Percentiles rank a stretch among this genome's conserved stretches.
Evolutionary conservation across 2,113 vertebrate genomes (phyloP).

Genomic region (Paramisgurnus dabryanus): DNA sequence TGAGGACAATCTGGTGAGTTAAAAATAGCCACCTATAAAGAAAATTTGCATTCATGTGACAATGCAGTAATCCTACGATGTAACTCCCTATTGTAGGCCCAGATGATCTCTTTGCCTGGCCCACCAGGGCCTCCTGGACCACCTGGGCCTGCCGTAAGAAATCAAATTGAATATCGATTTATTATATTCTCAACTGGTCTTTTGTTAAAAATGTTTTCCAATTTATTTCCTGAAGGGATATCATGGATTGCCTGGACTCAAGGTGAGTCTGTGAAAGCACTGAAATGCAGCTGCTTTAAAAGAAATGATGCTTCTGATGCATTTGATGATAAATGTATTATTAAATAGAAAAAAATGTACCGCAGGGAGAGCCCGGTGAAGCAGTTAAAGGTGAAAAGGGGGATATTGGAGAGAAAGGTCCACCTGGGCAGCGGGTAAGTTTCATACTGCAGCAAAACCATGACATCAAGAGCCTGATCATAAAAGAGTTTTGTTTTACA

Average conservation of each 20-base stretch:
- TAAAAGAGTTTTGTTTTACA: slow-evolving; percentile 7
- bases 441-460: neutral
- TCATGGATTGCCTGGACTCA: slow-evolving; percentile 87
- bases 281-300: neutral
- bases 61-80: neutral
- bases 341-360: slow-evolving; percentile 29
- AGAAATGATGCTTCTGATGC: neutral
- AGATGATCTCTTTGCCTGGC: slow-evolving; percentile 89
- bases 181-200: neutral
- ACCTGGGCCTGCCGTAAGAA: slow-evolving; percentile 71
- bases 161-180: neutral
- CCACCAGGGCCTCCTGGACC: slow-evolving; percentile 84
- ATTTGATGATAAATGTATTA: slow-evolving; percentile 48
- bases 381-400: slow-evolving; percentile 75
- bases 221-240: slow-evolving; percentile 76
- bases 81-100: slow-evolving; percentile 64
- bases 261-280: slow-evolving; percentile 75
- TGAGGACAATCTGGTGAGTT: slow-evolving; percentile 86
- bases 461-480: neutral
- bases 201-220: slow-evolving; percentile 41
- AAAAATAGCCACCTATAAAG: neutral
- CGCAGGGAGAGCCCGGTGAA: slow-evolving; percentile 77
- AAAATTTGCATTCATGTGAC: neutral
- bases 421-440: slow-evolving; percentile 68
- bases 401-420: slow-evolving; percentile 62